These are phyloP conservation scores for Patagioenas fasciata DNA, from an alignment of 2,113 vertebrate genomes.

Conservation along the genomic window DNA sequence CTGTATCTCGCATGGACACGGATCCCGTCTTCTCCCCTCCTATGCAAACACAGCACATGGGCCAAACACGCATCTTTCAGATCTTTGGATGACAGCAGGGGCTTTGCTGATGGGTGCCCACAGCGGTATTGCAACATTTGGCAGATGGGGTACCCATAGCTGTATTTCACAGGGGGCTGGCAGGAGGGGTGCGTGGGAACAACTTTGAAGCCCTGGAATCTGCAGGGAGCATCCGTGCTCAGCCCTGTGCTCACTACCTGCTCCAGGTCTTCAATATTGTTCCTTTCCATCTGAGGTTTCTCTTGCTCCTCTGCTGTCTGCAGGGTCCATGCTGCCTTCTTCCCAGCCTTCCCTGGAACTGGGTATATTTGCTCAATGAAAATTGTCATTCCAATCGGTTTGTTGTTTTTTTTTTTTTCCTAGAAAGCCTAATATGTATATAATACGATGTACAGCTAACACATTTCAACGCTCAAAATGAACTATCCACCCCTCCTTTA, in stretches of 20 bases:
- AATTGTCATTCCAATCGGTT: neutral
- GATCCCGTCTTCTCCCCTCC: neutral
- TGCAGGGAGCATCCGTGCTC: neutral
- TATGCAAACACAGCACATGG: neutral
- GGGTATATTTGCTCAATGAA: neutral
- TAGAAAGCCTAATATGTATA: neutral
- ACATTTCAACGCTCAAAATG: fast-evolving
- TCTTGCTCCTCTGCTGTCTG: neutral
- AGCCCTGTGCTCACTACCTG: fast-evolving
- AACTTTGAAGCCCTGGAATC: neutral
- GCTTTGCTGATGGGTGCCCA: neutral
- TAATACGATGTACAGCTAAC: neutral
- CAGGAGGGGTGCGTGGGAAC: neutral
- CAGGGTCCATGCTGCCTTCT: neutral
- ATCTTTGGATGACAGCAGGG: neutral
- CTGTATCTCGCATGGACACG: neutral
- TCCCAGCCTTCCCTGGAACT: neutral
- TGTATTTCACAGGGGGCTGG: fast-evolving
- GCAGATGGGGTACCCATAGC: neutral
- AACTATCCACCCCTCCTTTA: neutral
- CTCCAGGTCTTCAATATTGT: neutral
- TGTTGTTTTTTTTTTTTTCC: neutral
- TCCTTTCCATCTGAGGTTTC: neutral
- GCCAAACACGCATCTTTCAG: neutral
- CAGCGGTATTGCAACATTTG: no score